A percentile compares a stretch with the other conserved stretches of the same genome.
Conservation (phyloP, 2,113 vertebrate genomes). For the Actenoides lindsayi region DNA sequence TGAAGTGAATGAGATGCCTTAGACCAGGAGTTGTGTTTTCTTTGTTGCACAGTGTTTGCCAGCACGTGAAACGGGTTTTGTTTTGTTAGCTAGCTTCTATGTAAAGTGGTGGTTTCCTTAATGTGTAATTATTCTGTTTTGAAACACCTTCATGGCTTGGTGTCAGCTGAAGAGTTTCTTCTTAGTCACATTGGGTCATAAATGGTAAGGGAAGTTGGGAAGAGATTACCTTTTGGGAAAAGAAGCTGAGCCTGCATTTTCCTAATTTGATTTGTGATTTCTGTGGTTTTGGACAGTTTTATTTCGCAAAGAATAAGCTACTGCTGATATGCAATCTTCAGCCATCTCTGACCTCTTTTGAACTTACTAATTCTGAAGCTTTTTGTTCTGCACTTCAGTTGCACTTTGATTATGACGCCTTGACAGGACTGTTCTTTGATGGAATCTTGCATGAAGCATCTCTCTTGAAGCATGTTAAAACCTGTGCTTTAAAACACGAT, state of each 20-base stretch:
- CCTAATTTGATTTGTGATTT: neutral
- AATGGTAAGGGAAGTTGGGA: neutral
- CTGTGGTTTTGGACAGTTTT: neutral
- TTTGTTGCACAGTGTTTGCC: neutral
- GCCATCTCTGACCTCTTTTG: neutral
- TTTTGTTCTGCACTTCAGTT: neutral
- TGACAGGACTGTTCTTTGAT: neutral
- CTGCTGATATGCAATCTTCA: neutral
- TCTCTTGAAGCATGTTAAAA: constrained; percentile 42
- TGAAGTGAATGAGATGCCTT: neutral
- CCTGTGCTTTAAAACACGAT: neutral
- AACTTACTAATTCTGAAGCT: neutral
- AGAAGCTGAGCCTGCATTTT: neutral
- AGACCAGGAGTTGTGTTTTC: neutral
- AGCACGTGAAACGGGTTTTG: neutral
- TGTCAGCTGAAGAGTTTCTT: neutral
- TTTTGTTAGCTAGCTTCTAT: neutral
- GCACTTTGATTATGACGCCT: neutral
- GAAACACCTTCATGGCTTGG: neutral
- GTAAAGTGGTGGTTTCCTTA: neutral
- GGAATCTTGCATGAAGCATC: neutral
- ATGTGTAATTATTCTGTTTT: neutral
- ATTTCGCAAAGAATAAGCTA: neutral
- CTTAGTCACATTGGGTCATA: neutral
- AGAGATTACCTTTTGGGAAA: neutral